A percentile compares a stretch with the other conserved stretches of the same genome.
phyloP scores from a whole-genome alignment of 2,888 invertebrate genomes.

The Euzetes globulus region DNA sequence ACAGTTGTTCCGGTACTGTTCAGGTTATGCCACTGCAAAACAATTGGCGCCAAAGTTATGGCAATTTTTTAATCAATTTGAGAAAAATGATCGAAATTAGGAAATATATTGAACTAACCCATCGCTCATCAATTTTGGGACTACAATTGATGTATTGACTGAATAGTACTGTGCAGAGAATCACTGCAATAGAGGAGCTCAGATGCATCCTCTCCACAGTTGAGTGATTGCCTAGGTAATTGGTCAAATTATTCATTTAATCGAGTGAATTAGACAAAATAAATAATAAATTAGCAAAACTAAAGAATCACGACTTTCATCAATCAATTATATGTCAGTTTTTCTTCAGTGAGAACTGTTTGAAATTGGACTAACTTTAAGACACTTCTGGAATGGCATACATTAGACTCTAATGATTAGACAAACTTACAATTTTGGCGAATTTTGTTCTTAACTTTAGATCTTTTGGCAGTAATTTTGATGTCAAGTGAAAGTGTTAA shows the following conservation, averaged over 20 bases:
- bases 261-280: not conserved
- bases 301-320: not conserved
- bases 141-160: slow-evolving; percentile 5
- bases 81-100: not conserved
- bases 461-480: not conserved
- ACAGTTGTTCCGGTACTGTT: no score
- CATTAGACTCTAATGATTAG: not conserved
- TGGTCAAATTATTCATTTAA: not conserved
- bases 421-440: slow-evolving; percentile 11
- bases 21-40: not conserved
- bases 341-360: not conserved
- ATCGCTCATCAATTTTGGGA: not conserved
- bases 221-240: slow-evolving; percentile 8
- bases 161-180: slow-evolving; percentile 1
- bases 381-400: not conserved
- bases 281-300: not conserved
- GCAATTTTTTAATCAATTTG: not conserved
- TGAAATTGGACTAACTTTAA: not conserved
- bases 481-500: not conserved
- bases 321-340: not conserved
- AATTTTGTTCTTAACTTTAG: slow-evolving; percentile 5
- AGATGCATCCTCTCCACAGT: slow-evolving; percentile 18
- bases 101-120: not conserved
- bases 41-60: not conserved
- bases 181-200: slow-evolving; percentile 23